Percentiles rank a stretch among this genome's conserved stretches.
Conservation (phyloP, 1,140 invertebrate species). For the Latrodectus geometricus region DNA sequence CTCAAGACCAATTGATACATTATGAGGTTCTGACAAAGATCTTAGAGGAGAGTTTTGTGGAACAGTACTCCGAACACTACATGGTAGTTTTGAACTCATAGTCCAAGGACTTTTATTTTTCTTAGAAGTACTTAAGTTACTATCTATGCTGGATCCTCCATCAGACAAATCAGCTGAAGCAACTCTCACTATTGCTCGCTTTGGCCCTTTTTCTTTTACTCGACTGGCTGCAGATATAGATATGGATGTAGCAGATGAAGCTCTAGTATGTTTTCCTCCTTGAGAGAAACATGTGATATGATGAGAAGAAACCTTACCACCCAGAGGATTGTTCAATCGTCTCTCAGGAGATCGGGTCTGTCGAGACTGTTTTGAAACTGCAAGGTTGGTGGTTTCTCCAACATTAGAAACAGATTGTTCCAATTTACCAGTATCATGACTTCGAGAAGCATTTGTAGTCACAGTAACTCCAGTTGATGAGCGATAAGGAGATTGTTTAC, state of each 20-base stretch:
- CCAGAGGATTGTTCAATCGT: too few relatives aligned
- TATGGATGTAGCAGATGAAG: slow-evolving; percentile 4
- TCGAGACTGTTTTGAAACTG: neutral
- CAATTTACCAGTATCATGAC: slow-evolving; percentile 1
- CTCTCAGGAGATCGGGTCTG: slow-evolving; percentile 38
- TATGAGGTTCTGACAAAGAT: slow-evolving; percentile 53
- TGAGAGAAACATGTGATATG: slow-evolving; percentile 39
- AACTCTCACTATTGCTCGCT: slow-evolving; percentile 35
- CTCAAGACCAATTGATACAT: slow-evolving; percentile 36
- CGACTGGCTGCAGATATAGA: neutral
- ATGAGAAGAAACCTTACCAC: slow-evolving; percentile 2
- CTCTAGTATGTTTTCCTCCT: slow-evolving; percentile 17
- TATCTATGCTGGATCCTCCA: neutral
- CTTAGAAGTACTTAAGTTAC: neutral
- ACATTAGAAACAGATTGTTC: slow-evolving; percentile 16
- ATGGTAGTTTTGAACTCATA: slow-evolving; percentile 26
- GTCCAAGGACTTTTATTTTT: slow-evolving; percentile 7
- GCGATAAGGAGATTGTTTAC: slow-evolving; percentile 25
- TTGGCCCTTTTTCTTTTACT: neutral
- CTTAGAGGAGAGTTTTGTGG: slow-evolving; percentile 3
- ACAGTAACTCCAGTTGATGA: neutral
- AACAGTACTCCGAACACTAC: neutral
- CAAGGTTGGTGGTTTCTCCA: neutral
- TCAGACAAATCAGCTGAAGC: slow-evolving; percentile 46
- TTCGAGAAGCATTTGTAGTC: neutral